phyloP scores from a whole-genome alignment of 2,797 vertebrate genomes.

The Amblyopsis hoosieri region DNA sequence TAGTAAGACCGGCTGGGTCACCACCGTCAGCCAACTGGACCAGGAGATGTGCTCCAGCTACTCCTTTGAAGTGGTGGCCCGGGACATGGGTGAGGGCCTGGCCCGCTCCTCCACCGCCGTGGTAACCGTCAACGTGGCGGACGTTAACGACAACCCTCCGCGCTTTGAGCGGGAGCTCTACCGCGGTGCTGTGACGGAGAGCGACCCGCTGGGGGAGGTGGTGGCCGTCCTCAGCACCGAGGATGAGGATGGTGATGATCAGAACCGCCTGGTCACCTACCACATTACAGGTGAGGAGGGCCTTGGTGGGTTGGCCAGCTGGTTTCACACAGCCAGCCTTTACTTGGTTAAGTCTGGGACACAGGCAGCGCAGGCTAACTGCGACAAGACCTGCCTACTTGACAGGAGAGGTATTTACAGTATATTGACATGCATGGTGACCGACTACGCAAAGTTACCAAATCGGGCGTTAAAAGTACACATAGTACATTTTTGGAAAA shows the following conservation, averaged over 20 bases:
- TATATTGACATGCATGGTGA: too few relatives aligned
- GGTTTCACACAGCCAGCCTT: neutral
- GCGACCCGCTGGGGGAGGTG: constrained; percentile 88
- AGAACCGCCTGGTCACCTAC: constrained; percentile 88
- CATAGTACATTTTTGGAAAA: too few relatives aligned
- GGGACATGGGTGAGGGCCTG: constrained; percentile 86
- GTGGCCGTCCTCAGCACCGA: constrained; percentile 89
- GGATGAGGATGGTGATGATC: constrained; percentile 88
- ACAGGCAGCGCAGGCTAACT: too few relatives aligned
- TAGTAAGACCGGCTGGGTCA: constrained; percentile 95
- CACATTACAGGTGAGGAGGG: constrained; percentile 88
- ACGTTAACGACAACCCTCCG: constrained; percentile 94
- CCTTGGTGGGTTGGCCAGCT: neutral
- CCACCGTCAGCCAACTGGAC: constrained; percentile 86
- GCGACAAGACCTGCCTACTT: too few relatives aligned
- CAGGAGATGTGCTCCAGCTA: constrained; percentile 86
- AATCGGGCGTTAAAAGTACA: too few relatives aligned
- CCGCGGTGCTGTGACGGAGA: constrained; percentile 91
- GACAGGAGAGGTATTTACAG: too few relatives aligned
- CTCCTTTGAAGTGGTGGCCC: constrained; percentile 85
- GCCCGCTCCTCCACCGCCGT: constrained; percentile 84
- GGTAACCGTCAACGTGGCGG: constrained; percentile 88
- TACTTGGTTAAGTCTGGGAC: too few relatives aligned
- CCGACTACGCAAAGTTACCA: too few relatives aligned
- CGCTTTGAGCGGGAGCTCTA: constrained; percentile 90